Evolutionary conservation across 2,888 invertebrate genomes (phyloP).

Genomic region (Noctua pronuba): DNA sequence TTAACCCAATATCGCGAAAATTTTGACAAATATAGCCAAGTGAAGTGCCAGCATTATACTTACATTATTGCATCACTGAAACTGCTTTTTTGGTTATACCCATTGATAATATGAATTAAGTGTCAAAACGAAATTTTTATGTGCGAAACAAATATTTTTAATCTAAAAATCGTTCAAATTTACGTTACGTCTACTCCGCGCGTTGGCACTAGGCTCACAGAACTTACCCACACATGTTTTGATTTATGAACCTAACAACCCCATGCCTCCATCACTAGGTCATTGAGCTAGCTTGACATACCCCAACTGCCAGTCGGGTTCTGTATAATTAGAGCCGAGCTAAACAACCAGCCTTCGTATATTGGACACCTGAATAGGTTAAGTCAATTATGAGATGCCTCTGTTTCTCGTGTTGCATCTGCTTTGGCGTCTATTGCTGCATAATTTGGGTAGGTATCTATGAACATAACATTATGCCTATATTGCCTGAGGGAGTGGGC

Average conservation of each 20-base stretch:
- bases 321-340: slow-evolving; percentile 31
- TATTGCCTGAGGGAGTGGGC: not conserved
- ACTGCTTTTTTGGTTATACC: no score
- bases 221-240: not conserved
- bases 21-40: no score
- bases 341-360: slow-evolving; percentile 35
- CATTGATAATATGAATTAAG: not conserved
- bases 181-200: not conserved
- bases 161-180: not conserved
- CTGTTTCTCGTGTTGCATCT: slow-evolving; percentile 29
- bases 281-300: slow-evolving; percentile 30
- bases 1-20: no score
- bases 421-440: not conserved
- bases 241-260: slow-evolving; percentile 3
- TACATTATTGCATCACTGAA: no score
- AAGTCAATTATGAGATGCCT: slow-evolving; percentile 49
- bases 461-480: not conserved
- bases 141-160: not conserved
- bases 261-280: not conserved
- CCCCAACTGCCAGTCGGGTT: slow-evolving; percentile 19
- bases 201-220: not conserved
- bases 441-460: slow-evolving; percentile 8
- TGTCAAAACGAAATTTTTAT: not conserved
- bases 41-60: no score
- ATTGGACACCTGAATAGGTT: slow-evolving; percentile 51